Evolutionary conservation across 2,797 vertebrate species (phyloP), one percentile per base, ranked within the genome.

Genomic region (Danio choprae): DNA sequence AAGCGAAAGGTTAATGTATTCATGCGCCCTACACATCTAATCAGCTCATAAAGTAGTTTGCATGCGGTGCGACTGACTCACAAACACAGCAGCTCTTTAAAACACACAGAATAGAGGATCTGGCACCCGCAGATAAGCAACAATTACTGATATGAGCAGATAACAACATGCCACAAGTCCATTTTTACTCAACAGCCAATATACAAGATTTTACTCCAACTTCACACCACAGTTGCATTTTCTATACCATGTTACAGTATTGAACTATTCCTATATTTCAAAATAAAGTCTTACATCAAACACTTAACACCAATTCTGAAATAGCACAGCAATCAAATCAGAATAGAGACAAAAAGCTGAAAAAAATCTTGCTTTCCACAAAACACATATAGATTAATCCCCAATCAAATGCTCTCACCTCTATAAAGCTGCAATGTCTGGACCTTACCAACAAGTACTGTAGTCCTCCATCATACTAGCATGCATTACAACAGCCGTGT

Each of bases 401-500:
- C 75, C 36, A 72, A 43, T 20, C 50, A 59, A 77, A 56, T 58
- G 18, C 58, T 53, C 81, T 82, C 74, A 86, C 84, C 83, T 85
- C 65, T 51, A 70, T 60, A 71, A 82, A 74, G 77, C 67, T 81
- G 74, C 81, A 48, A 53, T 65, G 56, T 63, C 82, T 80, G 62
- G 22, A 78, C 77, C 44, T 44, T 77, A 82, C 44, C 64, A 50
- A 77, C 62, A 76, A 74, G 55, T 72, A 81, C 65, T 82, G 83
- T 70, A 67, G 70, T 83, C 74, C 79, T 78, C 73, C 71, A 74
- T 74, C 76, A 79, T 83, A 85, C 84, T 79, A 82, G 69, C 67
- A 56, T 63, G 59, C 63, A 80, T 64, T 74, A 80, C 56, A 81
- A 62, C 73, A 81, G 81, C 74, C 58, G 74, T 83, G 20, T 73